Conservation (phyloP, 1,140 invertebrate species). For the Drosophila setifemur region DNA sequence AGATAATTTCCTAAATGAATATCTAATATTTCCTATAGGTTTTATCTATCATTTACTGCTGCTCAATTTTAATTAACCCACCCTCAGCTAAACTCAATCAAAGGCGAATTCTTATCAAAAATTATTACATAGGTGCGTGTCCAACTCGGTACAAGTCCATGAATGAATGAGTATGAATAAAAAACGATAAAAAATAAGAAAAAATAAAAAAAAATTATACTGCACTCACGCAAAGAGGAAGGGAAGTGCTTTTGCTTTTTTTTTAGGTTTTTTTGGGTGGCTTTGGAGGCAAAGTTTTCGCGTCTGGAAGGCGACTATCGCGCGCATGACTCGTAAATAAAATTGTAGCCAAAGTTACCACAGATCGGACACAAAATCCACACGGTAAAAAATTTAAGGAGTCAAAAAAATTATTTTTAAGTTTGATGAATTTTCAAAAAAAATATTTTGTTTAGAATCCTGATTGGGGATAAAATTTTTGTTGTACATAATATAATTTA, state of each 20-base stretch:
- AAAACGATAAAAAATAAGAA: too few relatives aligned
- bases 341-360: conserved; percentile 64
- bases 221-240: conserved; percentile 54
- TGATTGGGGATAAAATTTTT: too few relatives aligned
- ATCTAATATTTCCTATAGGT: too few relatives aligned
- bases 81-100: neutral
- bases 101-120: conserved; percentile 56
- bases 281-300: neutral
- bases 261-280: neutral
- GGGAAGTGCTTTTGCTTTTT: neutral
- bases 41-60: too few relatives aligned
- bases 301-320: conserved; percentile 63
- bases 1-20: too few relatives aligned
- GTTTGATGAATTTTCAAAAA: too few relatives aligned
- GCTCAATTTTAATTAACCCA: conserved; percentile 62
- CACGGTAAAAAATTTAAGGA: neutral
- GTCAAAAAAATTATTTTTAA: neutral
- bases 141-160: conserved; percentile 33
- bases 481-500: too few relatives aligned
- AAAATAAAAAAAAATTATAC: neutral
- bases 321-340: conserved; percentile 80
- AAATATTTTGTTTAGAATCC: too few relatives aligned
- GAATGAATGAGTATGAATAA: conserved; percentile 73
- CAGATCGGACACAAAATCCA: conserved; percentile 1
- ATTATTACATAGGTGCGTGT: conserved; percentile 76